Evolutionary conservation across 1,140 invertebrate genomes (phyloP), one percentile per base, ranked within the genome.

Genomic region (Drosophila bifasciata): DNA sequence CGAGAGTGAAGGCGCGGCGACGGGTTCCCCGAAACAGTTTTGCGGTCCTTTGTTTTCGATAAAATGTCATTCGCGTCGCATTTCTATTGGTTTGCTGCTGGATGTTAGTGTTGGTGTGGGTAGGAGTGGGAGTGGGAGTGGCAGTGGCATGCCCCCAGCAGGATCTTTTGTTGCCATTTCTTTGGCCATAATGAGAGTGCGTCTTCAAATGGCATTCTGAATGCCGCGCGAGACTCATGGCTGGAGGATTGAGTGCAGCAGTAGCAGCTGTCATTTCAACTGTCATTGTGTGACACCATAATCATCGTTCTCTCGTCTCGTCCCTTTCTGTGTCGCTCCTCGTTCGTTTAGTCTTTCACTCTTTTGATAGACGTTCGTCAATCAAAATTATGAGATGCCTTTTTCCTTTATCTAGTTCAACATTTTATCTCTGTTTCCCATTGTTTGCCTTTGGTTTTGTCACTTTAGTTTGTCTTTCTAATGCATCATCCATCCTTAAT

Each of bases 301-400:
- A 69, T 23, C 44, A 16, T 36, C 36, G 46, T 39, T 39, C 16
- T 36, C 52, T 40, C 45, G 21, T 41, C 25, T 55, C 41, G 40
- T 17, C 19, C 43, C 7, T 32, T 8, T 19, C 40, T 17, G 7
- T 36, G 36, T 49, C 36, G 16, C 7, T 21, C 41, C 44, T 44
- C 23, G 28, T 64, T 55, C 60, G 55, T 21, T 46, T 56, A 45
- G 49, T 43, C 52, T 74, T 74, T 52, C 43, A 58, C 50, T 43
- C 46, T 75, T 76, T 51, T 77, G 73, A 85, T 81, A 63, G 80
- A 86, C 68, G 64, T 75, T 88, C 88, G 81, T 71, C 81, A 85
- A 85, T 85, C 81, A 83, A 83, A 74, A 76, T 85, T 67, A 77
- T 83, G 69, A 51, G 8, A 48, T 60, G 45, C 57, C 69, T 59